These are phyloP conservation scores for Dasypogon diadema DNA, from an alignment of 2,888 invertebrate species.

Conservation along the genomic window DNA sequence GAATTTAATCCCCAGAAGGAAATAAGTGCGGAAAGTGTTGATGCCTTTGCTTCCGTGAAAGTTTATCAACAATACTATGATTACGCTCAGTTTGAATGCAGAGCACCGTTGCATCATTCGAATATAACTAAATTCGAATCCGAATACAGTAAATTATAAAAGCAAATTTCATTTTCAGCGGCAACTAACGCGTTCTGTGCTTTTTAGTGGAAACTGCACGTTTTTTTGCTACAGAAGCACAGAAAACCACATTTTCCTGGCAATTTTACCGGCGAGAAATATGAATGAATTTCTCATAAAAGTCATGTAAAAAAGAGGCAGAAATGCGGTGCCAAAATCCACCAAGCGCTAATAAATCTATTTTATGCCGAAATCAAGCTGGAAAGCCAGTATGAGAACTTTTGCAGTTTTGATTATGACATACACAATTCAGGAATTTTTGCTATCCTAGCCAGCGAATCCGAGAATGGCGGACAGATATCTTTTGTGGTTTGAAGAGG, in stretches of 20 bases:
- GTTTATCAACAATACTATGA: not conserved
- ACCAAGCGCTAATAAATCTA: conserved; percentile 11
- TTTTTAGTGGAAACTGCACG: not conserved
- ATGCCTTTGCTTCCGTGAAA: not conserved
- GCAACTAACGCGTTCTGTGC: not conserved
- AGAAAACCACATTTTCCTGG: not conserved
- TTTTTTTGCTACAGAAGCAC: not conserved
- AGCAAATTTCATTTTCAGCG: not conserved
- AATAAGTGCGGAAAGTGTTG: not conserved
- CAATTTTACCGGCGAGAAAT: not conserved
- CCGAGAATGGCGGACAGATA: not conserved
- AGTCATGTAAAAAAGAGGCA: not conserved
- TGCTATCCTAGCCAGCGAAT: not conserved
- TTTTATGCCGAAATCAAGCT: not conserved
- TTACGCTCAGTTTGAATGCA: not conserved
- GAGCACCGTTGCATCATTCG: not conserved
- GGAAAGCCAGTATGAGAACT: not conserved
- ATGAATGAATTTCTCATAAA: not conserved
- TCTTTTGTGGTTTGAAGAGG: not conserved
- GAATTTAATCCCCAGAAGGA: too few relatives aligned
- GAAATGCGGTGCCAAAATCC: conserved; percentile 4
- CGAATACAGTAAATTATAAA: not conserved
- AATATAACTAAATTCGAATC: not conserved
- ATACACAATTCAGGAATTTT: not conserved
- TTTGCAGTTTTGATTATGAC: not conserved